These are phyloP conservation scores for Triops longicaudatus DNA, from an alignment of 1,140 invertebrate genomes.

Conservation along the genomic window DNA sequence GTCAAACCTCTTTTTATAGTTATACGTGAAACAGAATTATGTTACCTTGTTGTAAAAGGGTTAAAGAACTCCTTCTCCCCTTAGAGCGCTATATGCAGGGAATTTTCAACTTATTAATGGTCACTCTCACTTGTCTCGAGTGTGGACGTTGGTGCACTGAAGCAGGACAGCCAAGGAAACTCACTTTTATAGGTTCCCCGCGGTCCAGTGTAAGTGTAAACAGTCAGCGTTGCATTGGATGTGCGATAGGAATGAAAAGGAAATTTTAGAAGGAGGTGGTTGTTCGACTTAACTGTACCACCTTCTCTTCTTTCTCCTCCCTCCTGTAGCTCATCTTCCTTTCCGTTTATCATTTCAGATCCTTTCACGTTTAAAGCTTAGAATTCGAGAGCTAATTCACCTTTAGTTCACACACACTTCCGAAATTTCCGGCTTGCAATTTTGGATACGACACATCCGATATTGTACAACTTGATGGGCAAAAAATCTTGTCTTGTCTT, in stretches of 20 bases:
- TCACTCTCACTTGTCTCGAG: neutral
- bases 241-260: neutral
- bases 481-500: neutral
- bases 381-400: neutral
- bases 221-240: neutral
- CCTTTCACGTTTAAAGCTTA: neutral
- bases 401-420: neutral
- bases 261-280: neutral
- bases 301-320: neutral
- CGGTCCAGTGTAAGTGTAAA: neutral
- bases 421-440: too few species aligned
- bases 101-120: neutral
- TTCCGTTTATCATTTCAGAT: neutral
- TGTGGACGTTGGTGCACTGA: conserved; percentile 10
- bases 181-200: neutral
- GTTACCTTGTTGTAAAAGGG: too few species aligned
- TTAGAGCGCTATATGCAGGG: too few species aligned
- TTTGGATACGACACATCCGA: too few species aligned
- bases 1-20: too few species aligned
- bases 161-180: neutral
- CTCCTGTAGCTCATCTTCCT: neutral
- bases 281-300: neutral
- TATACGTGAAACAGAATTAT: too few species aligned
- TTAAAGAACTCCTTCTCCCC: too few species aligned
- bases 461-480: too few species aligned